Base-by-base conservation (phyloP, 1,140 invertebrate species). In the Antheraea pernyi region DNA sequence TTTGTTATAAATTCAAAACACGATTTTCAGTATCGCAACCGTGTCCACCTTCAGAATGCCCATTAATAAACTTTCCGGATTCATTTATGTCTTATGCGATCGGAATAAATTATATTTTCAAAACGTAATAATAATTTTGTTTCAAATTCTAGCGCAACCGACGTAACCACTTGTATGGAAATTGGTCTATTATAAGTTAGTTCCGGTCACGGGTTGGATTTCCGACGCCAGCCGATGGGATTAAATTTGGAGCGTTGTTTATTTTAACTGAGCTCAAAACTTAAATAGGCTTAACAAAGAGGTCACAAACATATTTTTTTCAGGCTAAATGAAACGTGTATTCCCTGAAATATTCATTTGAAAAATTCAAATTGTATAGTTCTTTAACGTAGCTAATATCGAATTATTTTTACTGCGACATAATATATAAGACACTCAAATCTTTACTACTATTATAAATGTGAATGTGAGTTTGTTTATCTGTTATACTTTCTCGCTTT, bases 61-160 rank as follows among this genome's bases (percentile, higher is more conserved):
- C 75, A 76, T 79, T 81, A 81, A 79, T 81, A 79, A 79, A 81
- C 69, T 81, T 81, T 78, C 77, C 72, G 74, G 77, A 75, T 77
- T 79, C 77, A 79, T 79, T 81, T 79, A 81, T 76, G 74, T 76
- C 64, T 77, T 74, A 79, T 74, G 79, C 67, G 74, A 70, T 67
- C 59, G 19, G 79, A 81, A 81, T 81, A 81, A 81, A 77, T 81
- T 73, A 79, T 81, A 70, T 61, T 61, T 36, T 61, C 46, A 53
- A 53, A 30, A 53, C 16, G 46, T 53, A 53, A 30, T 61, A 36
- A 36, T 13, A 61, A 22, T 61, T 61, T 61, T 10, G 30, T 61
- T 61, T 30, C 6, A 61, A 36, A 30, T n/a, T 61, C 5, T 61
- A 30, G 19, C 60, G 30, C 4, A 30, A 30, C 60, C 19, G 22